Evolutionary conservation across 2,113 vertebrate species (phyloP).

Genomic region (Symphodus melops): DNA sequence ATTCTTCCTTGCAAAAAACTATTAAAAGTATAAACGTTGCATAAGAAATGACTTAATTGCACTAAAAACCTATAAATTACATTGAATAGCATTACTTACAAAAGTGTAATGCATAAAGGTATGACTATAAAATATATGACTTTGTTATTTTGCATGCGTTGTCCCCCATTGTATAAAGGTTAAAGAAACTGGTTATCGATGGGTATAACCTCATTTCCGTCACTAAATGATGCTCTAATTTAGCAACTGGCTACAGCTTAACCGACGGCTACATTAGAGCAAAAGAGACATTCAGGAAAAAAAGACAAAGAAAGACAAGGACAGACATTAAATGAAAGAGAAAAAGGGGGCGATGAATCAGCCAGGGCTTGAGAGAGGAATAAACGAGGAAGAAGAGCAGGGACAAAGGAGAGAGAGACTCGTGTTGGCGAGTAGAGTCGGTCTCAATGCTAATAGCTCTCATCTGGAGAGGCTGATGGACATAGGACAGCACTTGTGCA

Average conservation of each 20-base stretch:
- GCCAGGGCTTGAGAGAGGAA: slow-evolving; percentile 24
- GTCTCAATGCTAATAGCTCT: slow-evolving; percentile 73
- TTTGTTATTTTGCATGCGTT: too few relatives aligned
- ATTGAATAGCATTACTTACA: too few relatives aligned
- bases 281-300: slow-evolving; percentile 7
- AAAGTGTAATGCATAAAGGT: too few relatives aligned
- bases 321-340: slow-evolving; percentile 16
- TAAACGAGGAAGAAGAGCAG: slow-evolving; percentile 44
- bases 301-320: slow-evolving; percentile 20
- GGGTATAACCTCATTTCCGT: neutral
- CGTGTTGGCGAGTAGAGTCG: slow-evolving; percentile 47
- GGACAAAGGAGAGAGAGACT: slow-evolving; percentile 50
- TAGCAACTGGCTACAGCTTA: neutral
- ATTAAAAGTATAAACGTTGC: too few relatives aligned
- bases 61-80: too few relatives aligned
- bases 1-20: too few relatives aligned
- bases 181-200: neutral
- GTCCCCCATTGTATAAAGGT: neutral
- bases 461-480: slow-evolving; percentile 80
- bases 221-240: neutral
- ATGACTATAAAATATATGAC: too few relatives aligned
- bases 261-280: neutral
- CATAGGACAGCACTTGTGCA: slow-evolving; percentile 75
- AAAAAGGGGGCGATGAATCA: slow-evolving; percentile 45
- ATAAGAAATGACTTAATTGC: too few relatives aligned